Percentiles rank a stretch among this genome's conserved stretches.
Conservation (phyloP, 2,888 invertebrate genomes). For the Anodontia alba region DNA sequence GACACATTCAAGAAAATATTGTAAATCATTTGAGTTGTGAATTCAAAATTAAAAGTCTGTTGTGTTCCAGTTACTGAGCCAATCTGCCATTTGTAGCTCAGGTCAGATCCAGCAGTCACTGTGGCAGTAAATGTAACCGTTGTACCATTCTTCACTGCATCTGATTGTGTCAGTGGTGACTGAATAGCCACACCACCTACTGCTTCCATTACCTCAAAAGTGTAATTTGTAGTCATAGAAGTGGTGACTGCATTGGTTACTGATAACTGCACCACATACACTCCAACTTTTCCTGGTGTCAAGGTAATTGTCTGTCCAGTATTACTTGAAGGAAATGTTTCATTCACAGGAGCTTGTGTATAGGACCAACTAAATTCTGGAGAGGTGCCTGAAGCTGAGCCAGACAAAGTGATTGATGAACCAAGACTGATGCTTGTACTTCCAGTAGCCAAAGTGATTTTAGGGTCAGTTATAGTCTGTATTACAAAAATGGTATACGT, state of each 20-base stretch:
- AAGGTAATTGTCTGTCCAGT: slow-evolving; percentile 31
- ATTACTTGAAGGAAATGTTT: slow-evolving; percentile 27
- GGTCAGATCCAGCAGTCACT: slow-evolving; percentile 51
- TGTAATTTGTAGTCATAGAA: slow-evolving; percentile 29
- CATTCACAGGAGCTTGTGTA: slow-evolving; percentile 42
- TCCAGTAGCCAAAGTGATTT: slow-evolving; percentile 36
- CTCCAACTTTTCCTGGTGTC: slow-evolving; percentile 42
- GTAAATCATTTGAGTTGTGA: slow-evolving; percentile 58
- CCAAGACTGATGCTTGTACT: slow-evolving; percentile 45
- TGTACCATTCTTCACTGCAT: slow-evolving; percentile 46
- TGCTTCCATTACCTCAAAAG: slow-evolving; percentile 42
- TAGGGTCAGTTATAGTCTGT: slow-evolving; percentile 46
- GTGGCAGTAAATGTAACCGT: slow-evolving; percentile 43
- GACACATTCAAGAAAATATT: slow-evolving; percentile 53
- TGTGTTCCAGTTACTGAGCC: slow-evolving; percentile 12
- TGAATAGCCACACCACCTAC: slow-evolving; percentile 40
- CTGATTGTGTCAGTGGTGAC: slow-evolving; percentile 25
- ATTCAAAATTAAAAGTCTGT: slow-evolving; percentile 37
- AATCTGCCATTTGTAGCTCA: slow-evolving; percentile 54
- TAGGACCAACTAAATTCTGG: slow-evolving; percentile 50
- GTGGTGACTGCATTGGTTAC: slow-evolving; percentile 36
- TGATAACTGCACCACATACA: slow-evolving; percentile 35
- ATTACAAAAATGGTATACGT: slow-evolving; percentile 54
- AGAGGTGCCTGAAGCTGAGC: slow-evolving; percentile 39
- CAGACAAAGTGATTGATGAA: slow-evolving; percentile 30